Conservation (phyloP, 2,113 vertebrate species). For the Sclerurus mexicanus region DNA sequence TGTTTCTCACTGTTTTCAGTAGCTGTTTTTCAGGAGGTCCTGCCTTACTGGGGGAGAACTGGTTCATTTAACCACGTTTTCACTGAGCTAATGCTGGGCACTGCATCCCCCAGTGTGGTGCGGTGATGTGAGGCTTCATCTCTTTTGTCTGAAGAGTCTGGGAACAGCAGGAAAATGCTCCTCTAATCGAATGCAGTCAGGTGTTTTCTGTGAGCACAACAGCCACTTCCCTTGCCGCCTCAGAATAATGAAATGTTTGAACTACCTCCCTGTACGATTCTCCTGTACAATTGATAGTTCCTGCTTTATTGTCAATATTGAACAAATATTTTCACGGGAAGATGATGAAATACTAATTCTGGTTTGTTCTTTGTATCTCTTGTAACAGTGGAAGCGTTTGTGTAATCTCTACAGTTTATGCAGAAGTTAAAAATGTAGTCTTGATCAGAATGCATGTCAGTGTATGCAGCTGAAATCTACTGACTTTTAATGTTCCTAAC, state of each 20-base stretch:
- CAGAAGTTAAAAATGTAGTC: background rate
- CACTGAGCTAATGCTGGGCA: background rate
- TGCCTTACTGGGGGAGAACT: background rate
- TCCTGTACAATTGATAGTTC: background rate
- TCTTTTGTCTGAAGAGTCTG: background rate
- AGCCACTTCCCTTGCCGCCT: background rate
- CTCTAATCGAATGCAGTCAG: background rate
- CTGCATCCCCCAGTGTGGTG: background rate
- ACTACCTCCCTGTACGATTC: background rate
- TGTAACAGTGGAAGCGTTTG: background rate
- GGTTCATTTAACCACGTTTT: background rate
- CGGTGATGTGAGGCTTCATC: background rate
- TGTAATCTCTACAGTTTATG: background rate
- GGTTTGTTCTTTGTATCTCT: background rate
- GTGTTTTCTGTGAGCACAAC: background rate
- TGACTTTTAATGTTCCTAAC: conserved; percentile 24
- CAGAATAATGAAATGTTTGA: background rate
- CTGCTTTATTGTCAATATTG: background rate
- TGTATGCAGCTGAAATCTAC: background rate
- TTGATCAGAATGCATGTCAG: background rate
- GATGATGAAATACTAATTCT: background rate
- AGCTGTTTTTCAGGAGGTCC: background rate
- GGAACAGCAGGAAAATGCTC: background rate
- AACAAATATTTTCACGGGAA: background rate
- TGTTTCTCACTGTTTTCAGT: background rate